A percentile compares a stretch with the other conserved stretches of the same genome.
These are phyloP conservation scores for Tachuris rubrigastra DNA, from an alignment of 2,113 vertebrate genomes.

Conservation along the genomic window DNA sequence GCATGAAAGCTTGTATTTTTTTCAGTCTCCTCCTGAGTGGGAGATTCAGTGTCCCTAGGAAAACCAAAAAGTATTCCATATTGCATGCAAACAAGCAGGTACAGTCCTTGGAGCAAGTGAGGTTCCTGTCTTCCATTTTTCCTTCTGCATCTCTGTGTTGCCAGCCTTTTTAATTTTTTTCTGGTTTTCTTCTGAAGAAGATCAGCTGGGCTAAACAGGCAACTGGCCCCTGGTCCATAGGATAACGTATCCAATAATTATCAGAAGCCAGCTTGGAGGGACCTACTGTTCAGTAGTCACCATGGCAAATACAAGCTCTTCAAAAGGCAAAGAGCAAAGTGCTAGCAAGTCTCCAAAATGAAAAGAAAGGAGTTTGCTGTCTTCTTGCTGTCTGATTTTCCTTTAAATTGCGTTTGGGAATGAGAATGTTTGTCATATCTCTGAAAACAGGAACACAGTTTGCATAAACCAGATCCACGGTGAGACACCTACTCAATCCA, in stretches of 20 bases:
- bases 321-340: background rate
- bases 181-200: background rate
- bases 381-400: background rate
- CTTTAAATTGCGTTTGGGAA: conserved; percentile 4
- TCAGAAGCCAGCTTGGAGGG: background rate
- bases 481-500: background rate
- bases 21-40: background rate
- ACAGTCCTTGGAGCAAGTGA: background rate
- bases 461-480: background rate
- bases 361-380: background rate
- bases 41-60: background rate
- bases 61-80: background rate
- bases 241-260: background rate
- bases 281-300: background rate
- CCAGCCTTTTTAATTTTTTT: background rate
- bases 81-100: background rate
- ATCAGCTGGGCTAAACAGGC: background rate
- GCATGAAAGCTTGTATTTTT: background rate
- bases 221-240: background rate
- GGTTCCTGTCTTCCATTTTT: background rate
- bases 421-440: background rate
- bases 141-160: background rate
- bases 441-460: conserved; percentile 11
- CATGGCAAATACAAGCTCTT: background rate
- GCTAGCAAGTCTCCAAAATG: background rate